Evolutionary conservation across 2,888 invertebrate species (phyloP), one percentile per base, ranked within the genome.

Genomic region (Latrodectus elegans): DNA sequence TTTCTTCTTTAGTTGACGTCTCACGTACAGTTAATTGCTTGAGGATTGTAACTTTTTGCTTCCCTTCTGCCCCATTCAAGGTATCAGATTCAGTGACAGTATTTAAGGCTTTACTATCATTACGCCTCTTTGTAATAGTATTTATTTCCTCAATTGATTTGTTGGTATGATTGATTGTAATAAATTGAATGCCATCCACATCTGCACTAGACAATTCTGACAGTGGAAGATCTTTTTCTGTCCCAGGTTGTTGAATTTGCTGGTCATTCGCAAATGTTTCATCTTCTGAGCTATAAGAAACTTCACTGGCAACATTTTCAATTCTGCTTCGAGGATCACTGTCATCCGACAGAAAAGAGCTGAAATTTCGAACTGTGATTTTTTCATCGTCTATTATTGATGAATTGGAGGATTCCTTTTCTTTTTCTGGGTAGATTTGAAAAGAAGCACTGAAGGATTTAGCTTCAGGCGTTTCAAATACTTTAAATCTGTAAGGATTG

Each of bases 21-120:
- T 80, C 76, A 71, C 77, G 81, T 12, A 77, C 22, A 15, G 67
- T 60, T 52, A 81, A 81, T 9, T 81, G 52, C 10, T 82, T 80
- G 1, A 81, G 14, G 49, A 87, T 80, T 0, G 86, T 87, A 6
- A 87, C 67, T 51, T 82, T 87, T 60, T 80, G 53, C 38, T 72
- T 81, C 4, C 38, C 76, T 60, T 51, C 79, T 49, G 85, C 12
- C 8, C 55, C 9, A 6, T 67, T 81, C 3, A 67, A 22, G 26
- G 49, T 8, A 74, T 52, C 26, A 11, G 14, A 12, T 22, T 51
- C 51, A 2, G n/a, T 12, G 14, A 64, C 55, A 0, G 38, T 9
- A 22, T 12, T 52, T 52, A 15, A 17, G 17, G 14, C 60, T 8
- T 60, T 15, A 15, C 22, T 22, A 4, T 12, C 14, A 38, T 38